Evolutionary conservation across 2,113 vertebrate species (phyloP).

Genomic region (Saguinus midas): DNA sequence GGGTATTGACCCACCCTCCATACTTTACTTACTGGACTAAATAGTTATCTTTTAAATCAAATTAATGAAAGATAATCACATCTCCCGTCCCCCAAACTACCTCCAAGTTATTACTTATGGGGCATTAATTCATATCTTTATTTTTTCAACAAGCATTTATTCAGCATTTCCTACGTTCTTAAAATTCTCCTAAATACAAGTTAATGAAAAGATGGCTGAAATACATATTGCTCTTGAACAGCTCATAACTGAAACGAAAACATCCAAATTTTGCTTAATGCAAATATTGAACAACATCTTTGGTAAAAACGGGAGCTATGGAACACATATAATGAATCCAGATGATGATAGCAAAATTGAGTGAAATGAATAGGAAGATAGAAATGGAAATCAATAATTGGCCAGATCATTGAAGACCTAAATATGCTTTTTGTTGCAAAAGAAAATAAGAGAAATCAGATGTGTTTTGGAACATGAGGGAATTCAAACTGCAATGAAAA

Average conservation of each 20-base stretch:
- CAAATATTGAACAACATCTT: not conserved
- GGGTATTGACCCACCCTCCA: not conserved
- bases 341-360: not conserved
- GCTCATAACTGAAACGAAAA: not conserved
- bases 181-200: not conserved
- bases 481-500: not conserved
- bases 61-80: not conserved
- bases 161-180: not conserved
- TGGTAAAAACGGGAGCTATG: not conserved
- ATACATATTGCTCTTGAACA: not conserved
- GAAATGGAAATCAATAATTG: not conserved
- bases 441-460: not conserved
- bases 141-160: not conserved
- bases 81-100: not conserved
- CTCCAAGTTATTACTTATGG: not conserved
- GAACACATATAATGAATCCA: not conserved
- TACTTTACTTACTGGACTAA: not conserved
- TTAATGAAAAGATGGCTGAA: not conserved
- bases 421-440: not conserved
- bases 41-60: not conserved
- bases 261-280: not conserved
- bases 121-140: not conserved
- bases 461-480: not conserved
- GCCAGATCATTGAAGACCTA: not conserved
- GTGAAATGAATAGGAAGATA: not conserved